Base-by-base conservation (phyloP, 2,888 invertebrate genomes). In the Octonoba sinensis region DNA sequence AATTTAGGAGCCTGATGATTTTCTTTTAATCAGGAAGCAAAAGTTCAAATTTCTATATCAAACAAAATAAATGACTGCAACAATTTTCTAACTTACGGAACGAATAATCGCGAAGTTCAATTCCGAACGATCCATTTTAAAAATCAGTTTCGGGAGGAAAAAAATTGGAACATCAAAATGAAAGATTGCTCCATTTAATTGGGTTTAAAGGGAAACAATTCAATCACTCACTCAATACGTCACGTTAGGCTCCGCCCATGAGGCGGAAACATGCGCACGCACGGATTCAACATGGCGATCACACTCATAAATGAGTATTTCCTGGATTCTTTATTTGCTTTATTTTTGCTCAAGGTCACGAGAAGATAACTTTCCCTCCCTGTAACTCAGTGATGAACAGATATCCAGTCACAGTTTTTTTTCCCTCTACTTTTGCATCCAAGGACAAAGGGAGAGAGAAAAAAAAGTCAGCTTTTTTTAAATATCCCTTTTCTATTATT, bases 251-350 rank as follows among this genome's bases (percentile, higher is more conserved):
- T 44, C 69, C 36, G 36, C 54, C 69, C 44, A 36, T 44, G 11
- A 44, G 24, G 18, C 51, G 24, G n/a, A n/a, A 56, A 44, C 64
- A 24, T 47, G 62, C 66, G 72, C 79, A 79, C 16, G 78, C 78
- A 59, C n/a, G 59, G 36, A 49, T 44, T 51, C 3, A 44, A 54
- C 24, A 49, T 51, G 20, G 47, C n/a, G 46, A 46, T 18, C 22
- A 65, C 56, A 64, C 49, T 67, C 67, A 67, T 54, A 59, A 69
- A 44, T 49, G 70, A 64, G 64, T 56, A 77, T 77, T 77, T 77
- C 72, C 72, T 67, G 69, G 76, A 69, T 60, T 60, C 56, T 69
- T 76, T 46, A 46, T 64, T 71, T 65, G 54, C 62, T 27, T 24
- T 24, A 60, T 47, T 62, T 18, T 44, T 44, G 46, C 72, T 62